Conservation (phyloP, 2,888 invertebrate genomes). For the Stenchaetothrips biformis region DNA sequence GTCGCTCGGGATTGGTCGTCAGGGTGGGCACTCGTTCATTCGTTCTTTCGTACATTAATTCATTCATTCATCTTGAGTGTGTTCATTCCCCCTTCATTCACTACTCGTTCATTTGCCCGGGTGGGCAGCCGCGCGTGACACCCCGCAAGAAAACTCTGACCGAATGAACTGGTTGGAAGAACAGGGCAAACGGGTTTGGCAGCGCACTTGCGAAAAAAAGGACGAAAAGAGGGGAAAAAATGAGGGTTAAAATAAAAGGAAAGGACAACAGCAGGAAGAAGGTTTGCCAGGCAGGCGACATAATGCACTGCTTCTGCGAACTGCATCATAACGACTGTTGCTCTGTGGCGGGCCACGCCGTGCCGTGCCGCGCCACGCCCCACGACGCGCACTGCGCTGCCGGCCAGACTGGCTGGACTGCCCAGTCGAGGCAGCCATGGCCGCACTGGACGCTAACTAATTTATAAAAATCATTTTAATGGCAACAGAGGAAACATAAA, state of each 20-base stretch:
- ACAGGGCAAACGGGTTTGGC: conserved; percentile 7
- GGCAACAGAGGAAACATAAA: conserved; percentile 19
- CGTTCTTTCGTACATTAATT: background rate
- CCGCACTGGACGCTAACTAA: background rate
- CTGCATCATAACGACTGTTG: conserved; percentile 16
- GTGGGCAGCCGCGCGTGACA: background rate
- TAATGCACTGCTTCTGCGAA: conserved; percentile 24
- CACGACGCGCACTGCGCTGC: background rate
- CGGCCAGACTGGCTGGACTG: background rate
- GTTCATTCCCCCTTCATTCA: background rate
- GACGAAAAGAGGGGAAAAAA: background rate
- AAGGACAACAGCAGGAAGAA: background rate
- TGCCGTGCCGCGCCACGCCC: background rate
- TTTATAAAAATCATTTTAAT: conserved; percentile 25
- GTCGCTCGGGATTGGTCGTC: no score
- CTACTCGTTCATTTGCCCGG: background rate
- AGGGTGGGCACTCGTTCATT: background rate
- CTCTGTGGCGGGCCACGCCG: background rate
- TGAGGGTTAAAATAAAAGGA: background rate
- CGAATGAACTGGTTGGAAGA: background rate
- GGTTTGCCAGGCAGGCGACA: background rate
- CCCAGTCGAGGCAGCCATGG: no score
- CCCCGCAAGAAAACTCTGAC: background rate
- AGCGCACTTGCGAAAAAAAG: background rate
- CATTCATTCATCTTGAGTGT: background rate